These are phyloP conservation scores for Drosophila subpulchrella DNA, from an alignment of 1,140 invertebrate species.

Conservation along the genomic window DNA sequence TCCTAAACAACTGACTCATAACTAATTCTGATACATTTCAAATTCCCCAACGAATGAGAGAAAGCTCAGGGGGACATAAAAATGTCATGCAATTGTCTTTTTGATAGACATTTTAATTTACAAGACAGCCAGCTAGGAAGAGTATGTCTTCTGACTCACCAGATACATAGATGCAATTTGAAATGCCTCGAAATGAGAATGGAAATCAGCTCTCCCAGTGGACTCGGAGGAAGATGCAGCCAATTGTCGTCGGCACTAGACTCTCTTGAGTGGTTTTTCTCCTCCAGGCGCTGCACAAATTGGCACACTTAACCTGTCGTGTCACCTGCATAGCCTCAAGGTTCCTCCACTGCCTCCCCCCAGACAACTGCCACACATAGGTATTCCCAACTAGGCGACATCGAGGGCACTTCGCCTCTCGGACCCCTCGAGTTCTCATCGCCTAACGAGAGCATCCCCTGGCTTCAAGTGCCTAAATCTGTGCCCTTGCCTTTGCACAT, in stretches of 20 bases:
- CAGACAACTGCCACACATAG: not conserved
- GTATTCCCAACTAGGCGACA: conserved; percentile 38
- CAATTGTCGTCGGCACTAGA: conserved; percentile 26
- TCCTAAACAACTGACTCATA: not conserved
- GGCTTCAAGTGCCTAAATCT: conserved; percentile 30
- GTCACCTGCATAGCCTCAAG: conserved; percentile 36
- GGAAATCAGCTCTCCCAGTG: conserved; percentile 5
- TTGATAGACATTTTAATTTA: conserved; percentile 3
- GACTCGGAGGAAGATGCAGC: conserved; percentile 8
- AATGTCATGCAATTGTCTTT: not conserved
- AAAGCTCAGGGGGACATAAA: not conserved
- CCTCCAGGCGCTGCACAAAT: conserved; percentile 30
- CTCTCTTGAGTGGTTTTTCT: conserved; percentile 4
- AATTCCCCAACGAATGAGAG: not conserved
- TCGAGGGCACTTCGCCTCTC: conserved; percentile 1
- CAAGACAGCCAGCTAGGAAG: not conserved
- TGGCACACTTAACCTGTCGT: conserved; percentile 48
- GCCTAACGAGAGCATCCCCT: conserved; percentile 40
- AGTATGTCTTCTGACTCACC: conserved; percentile 8
- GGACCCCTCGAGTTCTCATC: conserved; percentile 19
- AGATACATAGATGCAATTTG: not conserved
- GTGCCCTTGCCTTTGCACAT: conserved; percentile 26
- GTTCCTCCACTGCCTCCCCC: not conserved
- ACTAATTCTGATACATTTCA: not conserved
- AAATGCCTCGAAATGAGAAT: not conserved